Evolutionary conservation across 2,888 invertebrate genomes (phyloP).

Genomic region (Smittia sp.): DNA sequence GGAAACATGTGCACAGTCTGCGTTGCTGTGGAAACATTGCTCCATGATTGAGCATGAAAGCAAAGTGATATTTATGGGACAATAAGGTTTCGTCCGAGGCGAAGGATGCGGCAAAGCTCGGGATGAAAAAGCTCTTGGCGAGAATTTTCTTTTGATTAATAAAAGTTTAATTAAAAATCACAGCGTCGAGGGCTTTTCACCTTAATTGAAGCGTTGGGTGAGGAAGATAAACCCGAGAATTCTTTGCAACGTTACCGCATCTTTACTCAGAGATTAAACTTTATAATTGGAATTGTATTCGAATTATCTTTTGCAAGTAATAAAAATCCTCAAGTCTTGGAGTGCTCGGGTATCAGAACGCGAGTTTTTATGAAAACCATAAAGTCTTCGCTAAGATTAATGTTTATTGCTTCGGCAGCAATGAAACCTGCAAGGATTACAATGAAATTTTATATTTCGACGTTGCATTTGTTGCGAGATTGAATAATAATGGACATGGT

Average conservation of each 20-base stretch:
- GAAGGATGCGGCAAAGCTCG: not conserved
- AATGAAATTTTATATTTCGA: not conserved
- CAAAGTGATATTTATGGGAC: not conserved
- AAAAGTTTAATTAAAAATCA: constrained; percentile 16
- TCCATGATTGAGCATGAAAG: not conserved
- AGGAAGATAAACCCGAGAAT: not conserved
- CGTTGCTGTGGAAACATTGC: too few relatives aligned
- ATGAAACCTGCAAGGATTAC: constrained; percentile 10
- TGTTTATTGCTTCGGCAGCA: not conserved
- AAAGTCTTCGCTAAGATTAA: not conserved
- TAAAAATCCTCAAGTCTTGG: not conserved
- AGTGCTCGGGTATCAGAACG: too few relatives aligned
- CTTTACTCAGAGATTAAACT: not conserved
- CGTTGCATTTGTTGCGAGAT: too few relatives aligned
- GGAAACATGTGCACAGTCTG: too few relatives aligned
- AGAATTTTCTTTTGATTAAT: not conserved
- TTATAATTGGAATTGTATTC: constrained; percentile 4
- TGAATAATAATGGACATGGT: too few relatives aligned
- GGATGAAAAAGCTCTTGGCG: not conserved
- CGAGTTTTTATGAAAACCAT: too few relatives aligned
- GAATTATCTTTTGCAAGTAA: not conserved
- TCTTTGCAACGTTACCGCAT: not conserved
- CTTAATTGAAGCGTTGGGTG: not conserved
- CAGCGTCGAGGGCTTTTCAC: not conserved
- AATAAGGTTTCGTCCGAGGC: not conserved